These are phyloP conservation scores for Columba guinea DNA, from an alignment of 2,797 vertebrate species.

Conservation along the genomic window DNA sequence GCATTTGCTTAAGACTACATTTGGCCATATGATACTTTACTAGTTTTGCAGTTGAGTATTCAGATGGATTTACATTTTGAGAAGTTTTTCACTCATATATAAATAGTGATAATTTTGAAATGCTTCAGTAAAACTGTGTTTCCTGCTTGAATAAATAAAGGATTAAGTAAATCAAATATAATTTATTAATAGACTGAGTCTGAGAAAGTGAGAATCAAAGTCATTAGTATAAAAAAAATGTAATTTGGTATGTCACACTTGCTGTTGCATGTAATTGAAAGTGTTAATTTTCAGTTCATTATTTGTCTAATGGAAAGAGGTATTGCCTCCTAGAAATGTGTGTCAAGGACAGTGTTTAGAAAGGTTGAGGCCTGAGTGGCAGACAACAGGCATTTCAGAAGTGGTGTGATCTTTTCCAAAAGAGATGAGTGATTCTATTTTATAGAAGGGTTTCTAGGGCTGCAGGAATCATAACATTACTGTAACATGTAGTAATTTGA, in stretches of 20 bases:
- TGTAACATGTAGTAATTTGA: neutral
- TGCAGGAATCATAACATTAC: neutral
- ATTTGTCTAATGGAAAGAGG: neutral
- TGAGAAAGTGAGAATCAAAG: neutral
- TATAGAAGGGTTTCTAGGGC: neutral
- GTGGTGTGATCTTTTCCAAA: neutral
- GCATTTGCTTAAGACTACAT: neutral
- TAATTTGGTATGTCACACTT: neutral
- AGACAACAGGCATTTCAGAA: neutral
- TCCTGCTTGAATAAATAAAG: neutral
- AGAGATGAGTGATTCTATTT: neutral
- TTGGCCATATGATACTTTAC: neutral
- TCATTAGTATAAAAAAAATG: neutral
- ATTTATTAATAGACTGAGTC: neutral
- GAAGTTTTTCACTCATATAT: neutral
- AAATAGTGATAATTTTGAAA: neutral
- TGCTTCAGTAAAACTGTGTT: neutral
- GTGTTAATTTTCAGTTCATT: slow-evolving; percentile 37
- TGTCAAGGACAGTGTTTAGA: slow-evolving; percentile 16
- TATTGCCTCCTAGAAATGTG: neutral
- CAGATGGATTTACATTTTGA: neutral
- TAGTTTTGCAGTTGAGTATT: neutral
- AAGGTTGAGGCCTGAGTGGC: neutral
- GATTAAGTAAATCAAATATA: neutral
- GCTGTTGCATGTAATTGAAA: slow-evolving; percentile 40